These are phyloP conservation scores for Andrena camellia DNA, from an alignment of 2,888 invertebrate genomes.

Conservation along the genomic window DNA sequence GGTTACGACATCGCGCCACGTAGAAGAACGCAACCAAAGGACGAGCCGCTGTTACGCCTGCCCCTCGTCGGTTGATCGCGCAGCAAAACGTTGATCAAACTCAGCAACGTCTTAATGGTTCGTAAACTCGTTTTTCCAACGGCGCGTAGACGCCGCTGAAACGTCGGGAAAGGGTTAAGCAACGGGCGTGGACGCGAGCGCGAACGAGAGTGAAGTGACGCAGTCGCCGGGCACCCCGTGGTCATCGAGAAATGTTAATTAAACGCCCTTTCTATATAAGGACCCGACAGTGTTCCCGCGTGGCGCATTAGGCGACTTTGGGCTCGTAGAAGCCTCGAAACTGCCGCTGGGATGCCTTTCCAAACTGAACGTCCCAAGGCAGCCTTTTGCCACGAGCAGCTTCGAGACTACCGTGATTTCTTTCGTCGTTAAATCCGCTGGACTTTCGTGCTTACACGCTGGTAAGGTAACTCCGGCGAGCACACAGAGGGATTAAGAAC, in stretches of 20 bases:
- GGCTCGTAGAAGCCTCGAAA: conserved; percentile 52
- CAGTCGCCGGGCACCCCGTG: conserved; percentile 56
- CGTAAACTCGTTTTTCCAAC: conserved; percentile 63
- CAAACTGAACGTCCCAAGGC: conserved; percentile 24
- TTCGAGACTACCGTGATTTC: conserved; percentile 32
- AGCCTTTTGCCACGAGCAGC: conserved; percentile 12
- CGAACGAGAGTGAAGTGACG: conserved; percentile 67
- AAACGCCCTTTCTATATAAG: conserved; percentile 71
- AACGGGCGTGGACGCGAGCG: conserved; percentile 57
- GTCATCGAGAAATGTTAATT: conserved; percentile 76
- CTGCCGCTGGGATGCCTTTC: conserved; percentile 47
- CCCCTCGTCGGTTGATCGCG: conserved; percentile 4
- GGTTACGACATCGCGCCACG: conserved; percentile 55
- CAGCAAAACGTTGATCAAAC: conserved; percentile 53
- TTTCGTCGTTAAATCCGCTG: conserved; percentile 27
- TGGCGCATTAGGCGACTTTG: conserved; percentile 52
- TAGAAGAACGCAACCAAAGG: background rate
- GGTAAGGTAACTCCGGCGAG: conserved; percentile 9
- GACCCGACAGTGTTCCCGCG: conserved; percentile 43
- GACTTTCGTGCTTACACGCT: conserved; percentile 23
- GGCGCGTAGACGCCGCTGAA: conserved; percentile 5
- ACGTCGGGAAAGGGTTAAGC: conserved; percentile 59
- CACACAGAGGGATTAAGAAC: conserved; percentile 15
- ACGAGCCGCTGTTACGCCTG: conserved; percentile 14
- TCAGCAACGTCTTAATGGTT: conserved; percentile 63